phyloP scores from a whole-genome alignment of 1,140 invertebrate species.

The Zaprionus capensis region DNA sequence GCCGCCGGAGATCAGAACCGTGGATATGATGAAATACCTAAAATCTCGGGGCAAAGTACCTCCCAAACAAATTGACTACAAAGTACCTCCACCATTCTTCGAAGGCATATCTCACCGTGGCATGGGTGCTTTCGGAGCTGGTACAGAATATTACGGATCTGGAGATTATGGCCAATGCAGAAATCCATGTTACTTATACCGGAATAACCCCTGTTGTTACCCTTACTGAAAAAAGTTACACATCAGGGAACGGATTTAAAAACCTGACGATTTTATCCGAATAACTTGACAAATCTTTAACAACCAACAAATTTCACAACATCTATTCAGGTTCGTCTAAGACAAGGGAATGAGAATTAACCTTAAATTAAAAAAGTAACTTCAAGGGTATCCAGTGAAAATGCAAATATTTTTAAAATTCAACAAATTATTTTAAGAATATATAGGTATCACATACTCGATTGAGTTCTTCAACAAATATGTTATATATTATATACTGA shows the following conservation, averaged over 20 bases:
- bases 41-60: background rate
- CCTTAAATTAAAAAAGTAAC: background rate
- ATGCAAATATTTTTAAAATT: background rate
- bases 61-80: background rate
- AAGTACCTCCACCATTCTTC: conserved; percentile 5
- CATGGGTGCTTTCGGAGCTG: conserved; percentile 5
- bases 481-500: background rate
- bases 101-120: conserved; percentile 8
- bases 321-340: background rate
- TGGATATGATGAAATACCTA: conserved; percentile 58
- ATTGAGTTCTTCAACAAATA: background rate
- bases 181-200: conserved; percentile 2
- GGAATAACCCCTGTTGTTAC: background rate
- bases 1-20: background rate
- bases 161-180: background rate
- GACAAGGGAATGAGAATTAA: background rate
- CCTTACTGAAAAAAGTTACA: background rate
- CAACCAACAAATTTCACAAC: no score
- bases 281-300: no score
- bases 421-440: background rate
- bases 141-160: background rate
- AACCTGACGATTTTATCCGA: background rate
- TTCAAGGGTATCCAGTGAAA: background rate
- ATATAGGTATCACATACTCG: background rate
- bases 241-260: background rate